Base-by-base conservation (phyloP, 2,888 invertebrate genomes). In the Cephalotes varians region DNA sequence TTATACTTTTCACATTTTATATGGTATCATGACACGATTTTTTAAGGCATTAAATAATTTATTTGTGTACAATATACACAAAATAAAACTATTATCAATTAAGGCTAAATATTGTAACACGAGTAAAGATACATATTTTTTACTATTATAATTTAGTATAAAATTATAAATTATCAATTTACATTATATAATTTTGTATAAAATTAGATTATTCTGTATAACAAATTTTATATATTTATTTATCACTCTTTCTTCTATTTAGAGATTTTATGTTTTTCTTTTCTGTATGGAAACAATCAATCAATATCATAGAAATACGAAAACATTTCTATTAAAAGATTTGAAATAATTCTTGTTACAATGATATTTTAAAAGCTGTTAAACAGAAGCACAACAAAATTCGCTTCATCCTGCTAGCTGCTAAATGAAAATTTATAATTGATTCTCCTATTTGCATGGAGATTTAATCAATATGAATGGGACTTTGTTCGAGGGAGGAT, bases 371-470 rank as follows among this genome's bases (percentile, higher is more conserved):
- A 28, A 25, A 1, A 58, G 10, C 60, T 60, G 7, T 12, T 62
- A 21, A 62, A 15, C 2, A 62, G 15, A 62, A 7, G 34, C 34
- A 21, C 5, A 21, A 6, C 37, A 40, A 62, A 40, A 62, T 65
- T 65, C 6, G 6, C 7, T 21, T 9, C n/a, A 21, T 21, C 21
- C 31, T 34, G n/a, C 9, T 18, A 40, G 7, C 15, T 15, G 1
- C 40, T 28, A 5, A 28, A 31, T 31, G n/a, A 18, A 64, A 25
- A 0, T 86, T 86, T 51, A 40, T 65, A 77, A 87, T 73, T 25
- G 28, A 25, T 25, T 49, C 25, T 3, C 18, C 18, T 40, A 28
- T 28, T 47, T 4, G 21, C 40, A 54, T 37, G 51, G 6, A 40
- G n/a, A 31, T 47, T 1, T 77, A 82, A 77, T 77, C 76, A 21